phyloP scores from a whole-genome alignment of 2,888 invertebrate species.

The Drosophila mercatorum region DNA sequence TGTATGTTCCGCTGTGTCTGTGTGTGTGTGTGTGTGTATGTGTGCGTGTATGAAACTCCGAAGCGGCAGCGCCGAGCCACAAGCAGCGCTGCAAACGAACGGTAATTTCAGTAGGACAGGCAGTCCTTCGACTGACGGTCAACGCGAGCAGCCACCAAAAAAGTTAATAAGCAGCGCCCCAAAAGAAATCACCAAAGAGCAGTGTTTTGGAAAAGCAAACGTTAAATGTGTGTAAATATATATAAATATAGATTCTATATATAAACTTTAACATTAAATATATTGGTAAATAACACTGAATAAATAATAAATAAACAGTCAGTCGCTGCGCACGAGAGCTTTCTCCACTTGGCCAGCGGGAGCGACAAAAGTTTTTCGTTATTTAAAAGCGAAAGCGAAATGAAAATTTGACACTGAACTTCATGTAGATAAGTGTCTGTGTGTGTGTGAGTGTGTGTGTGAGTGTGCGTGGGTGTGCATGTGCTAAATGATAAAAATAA shows the following conservation, averaged over 20 bases:
- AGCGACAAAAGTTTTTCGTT: conserved; percentile 1
- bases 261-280: conserved; percentile 24
- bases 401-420: conserved; percentile 74
- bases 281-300: conserved; percentile 32
- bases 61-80: conserved; percentile 49
- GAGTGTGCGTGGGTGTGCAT: conserved; percentile 17
- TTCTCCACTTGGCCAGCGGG: conserved; percentile 29
- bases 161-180: conserved; percentile 26
- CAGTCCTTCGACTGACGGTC: conserved; percentile 85
- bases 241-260: conserved; percentile 9
- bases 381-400: conserved; percentile 56
- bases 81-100: conserved; percentile 58
- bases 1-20: background rate
- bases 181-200: conserved; percentile 28
- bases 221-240: background rate
- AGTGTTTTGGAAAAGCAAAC: conserved; percentile 14
- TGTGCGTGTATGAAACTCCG: conserved; percentile 52
- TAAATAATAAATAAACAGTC: conserved; percentile 1
- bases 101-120: conserved; percentile 82
- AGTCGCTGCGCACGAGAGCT: conserved; percentile 52
- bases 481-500: conserved; percentile 11
- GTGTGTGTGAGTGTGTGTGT: conserved; percentile 3
- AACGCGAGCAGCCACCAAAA: conserved; percentile 76
- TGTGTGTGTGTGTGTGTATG: conserved; percentile 5
- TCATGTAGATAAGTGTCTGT: conserved; percentile 44